phyloP scores from a whole-genome alignment of 2,888 invertebrate species.

The Schizotus pectinicornis region DNA sequence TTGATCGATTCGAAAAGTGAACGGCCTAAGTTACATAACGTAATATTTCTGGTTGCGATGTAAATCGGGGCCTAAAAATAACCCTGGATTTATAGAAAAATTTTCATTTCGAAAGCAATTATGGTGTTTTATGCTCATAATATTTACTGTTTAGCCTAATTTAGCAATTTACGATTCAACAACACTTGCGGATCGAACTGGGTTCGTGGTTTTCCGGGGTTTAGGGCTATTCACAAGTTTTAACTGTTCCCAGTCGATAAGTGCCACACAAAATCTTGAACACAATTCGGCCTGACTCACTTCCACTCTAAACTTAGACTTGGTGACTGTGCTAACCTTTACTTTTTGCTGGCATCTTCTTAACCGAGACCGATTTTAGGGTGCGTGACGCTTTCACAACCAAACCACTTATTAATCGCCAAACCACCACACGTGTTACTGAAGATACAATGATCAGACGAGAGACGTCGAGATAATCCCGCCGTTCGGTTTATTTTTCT shows the following conservation, averaged over 20 bases:
- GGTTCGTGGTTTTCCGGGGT: no score
- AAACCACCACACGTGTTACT: slow-evolving; percentile 39
- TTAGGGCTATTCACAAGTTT: no score
- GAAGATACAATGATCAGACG: slow-evolving; percentile 20
- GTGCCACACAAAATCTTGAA: slow-evolving; percentile 24
- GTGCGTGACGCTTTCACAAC: no score
- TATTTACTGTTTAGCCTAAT: slow-evolving; percentile 22
- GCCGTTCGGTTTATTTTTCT: slow-evolving; percentile 19
- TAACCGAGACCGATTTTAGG: no score
- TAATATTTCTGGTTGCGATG: no score
- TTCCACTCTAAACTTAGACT: slow-evolving; percentile 40
- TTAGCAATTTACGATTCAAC: slow-evolving; percentile 15
- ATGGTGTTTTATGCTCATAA: slow-evolving; percentile 18
- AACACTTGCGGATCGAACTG: no score
- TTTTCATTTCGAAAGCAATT: slow-evolving; percentile 17
- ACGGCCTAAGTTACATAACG: no score
- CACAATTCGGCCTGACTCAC: slow-evolving; percentile 43
- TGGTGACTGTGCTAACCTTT: slow-evolving; percentile 34
- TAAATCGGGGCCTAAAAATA: slow-evolving; percentile 6
- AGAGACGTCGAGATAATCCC: not conserved
- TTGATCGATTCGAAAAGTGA: no score
- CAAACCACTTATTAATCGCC: slow-evolving; percentile 27
- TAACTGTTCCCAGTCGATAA: no score
- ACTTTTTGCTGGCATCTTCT: not conserved
- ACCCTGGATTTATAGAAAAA: slow-evolving; percentile 3